Percentiles rank a stretch among this genome's conserved stretches.
Conservation (phyloP, 2,888 invertebrate species). For the Apodemia duryi region DNA sequence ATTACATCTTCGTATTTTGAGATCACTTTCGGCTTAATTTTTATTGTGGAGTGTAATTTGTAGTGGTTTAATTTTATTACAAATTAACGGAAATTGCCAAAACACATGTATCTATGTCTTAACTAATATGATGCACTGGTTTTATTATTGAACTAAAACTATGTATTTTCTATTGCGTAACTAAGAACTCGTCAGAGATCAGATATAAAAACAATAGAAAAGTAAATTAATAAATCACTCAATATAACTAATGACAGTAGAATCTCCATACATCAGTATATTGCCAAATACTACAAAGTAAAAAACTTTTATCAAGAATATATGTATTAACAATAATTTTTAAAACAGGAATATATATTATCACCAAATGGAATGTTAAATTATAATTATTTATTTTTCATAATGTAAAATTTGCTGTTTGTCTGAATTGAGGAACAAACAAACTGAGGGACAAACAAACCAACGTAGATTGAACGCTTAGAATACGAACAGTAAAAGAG, state of each 20-base stretch:
- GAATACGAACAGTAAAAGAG: too few species aligned
- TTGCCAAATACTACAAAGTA: not conserved
- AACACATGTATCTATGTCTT: not conserved
- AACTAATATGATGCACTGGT: not conserved
- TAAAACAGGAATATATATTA: not conserved
- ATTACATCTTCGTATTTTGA: not conserved
- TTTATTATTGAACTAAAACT: not conserved
- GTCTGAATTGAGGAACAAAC: not conserved
- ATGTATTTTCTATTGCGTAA: not conserved
- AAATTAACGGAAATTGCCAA: not conserved
- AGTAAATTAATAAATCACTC: constrained; percentile 2
- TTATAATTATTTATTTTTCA: not conserved
- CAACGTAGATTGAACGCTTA: too few species aligned
- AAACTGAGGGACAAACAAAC: not conserved
- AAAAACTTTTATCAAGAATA: not conserved
- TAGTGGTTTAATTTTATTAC: not conserved
- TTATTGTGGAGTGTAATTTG: too few species aligned
- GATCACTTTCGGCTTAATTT: not conserved
- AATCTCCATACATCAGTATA: not conserved
- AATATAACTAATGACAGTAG: not conserved
- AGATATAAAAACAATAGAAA: constrained; percentile 8
- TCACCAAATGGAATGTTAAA: constrained; percentile 7
- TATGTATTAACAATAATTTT: not conserved
- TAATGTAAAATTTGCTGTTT: not conserved
- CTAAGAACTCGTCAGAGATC: not conserved